These are phyloP conservation scores for Odontocerum albicorne DNA, from an alignment of 2,888 invertebrate genomes.

Conservation along the genomic window DNA sequence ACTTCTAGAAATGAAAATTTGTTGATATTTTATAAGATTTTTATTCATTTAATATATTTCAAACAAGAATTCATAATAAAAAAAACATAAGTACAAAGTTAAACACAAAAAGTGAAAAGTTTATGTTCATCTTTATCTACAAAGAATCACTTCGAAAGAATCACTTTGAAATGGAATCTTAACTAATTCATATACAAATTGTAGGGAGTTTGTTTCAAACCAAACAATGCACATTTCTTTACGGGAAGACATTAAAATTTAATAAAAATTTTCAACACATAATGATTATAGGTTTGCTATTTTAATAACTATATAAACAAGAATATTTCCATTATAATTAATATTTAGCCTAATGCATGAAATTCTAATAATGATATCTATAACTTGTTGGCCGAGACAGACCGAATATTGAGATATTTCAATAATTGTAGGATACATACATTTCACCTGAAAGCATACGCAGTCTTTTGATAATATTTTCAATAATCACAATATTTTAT, in stretches of 20 bases:
- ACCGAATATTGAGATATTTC: slow-evolving; percentile 12
- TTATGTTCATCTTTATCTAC: too few relatives aligned
- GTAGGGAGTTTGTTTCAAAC: too few relatives aligned
- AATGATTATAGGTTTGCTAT: slow-evolving; percentile 9
- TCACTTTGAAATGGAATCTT: too few relatives aligned
- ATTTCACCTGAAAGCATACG: slow-evolving; percentile 22
- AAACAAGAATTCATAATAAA: too few relatives aligned
- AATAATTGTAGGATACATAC: slow-evolving; percentile 14
- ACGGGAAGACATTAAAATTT: slow-evolving; percentile 33
- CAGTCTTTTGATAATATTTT: slow-evolving; percentile 35
- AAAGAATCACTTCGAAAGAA: too few relatives aligned
- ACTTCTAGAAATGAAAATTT: too few relatives aligned
- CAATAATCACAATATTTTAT: slow-evolving; percentile 31
- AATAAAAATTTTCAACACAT: slow-evolving; percentile 23
- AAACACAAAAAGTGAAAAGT: too few relatives aligned
- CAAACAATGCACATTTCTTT: too few relatives aligned
- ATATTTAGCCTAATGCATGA: slow-evolving; percentile 14
- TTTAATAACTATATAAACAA: slow-evolving; percentile 21
- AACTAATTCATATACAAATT: too few relatives aligned
- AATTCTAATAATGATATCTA: slow-evolving; percentile 12
- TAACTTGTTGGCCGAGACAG: slow-evolving; percentile 5
- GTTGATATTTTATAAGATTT: too few relatives aligned
- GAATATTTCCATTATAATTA: slow-evolving; percentile 12
- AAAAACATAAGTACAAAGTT: too few relatives aligned
- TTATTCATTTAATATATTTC: too few relatives aligned